Evolutionary conservation across 2,797 vertebrate genomes (phyloP), one percentile per base, ranked within the genome.

Genomic region (Staurois parvus): DNA sequence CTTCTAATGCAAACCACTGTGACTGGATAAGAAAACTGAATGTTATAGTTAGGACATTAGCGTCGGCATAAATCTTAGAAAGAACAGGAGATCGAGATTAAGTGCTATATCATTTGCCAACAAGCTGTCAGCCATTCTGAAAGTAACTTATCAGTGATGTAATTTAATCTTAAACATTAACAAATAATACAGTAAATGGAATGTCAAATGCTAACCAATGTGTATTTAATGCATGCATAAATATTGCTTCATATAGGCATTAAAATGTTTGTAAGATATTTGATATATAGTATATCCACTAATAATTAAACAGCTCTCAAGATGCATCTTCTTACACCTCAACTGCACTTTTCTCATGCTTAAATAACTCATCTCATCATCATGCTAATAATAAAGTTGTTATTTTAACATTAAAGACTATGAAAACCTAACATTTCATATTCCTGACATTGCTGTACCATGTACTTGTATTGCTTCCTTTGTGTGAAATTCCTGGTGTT

Each of bases 31-130:
- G 34, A 64, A 86, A 72, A 77, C 15, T 1, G 21, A 81, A 77
- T 77, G 67, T 62, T 81, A 86, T 28, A 82, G 73, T 81, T 76
- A 81, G 64, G 64, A 69, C 48, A 81, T 86, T 81, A 86, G 52
- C 52, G 79, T 82, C 79, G 34, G n/a, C 34, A 72, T 86, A 82
- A 72, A 77, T 77, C 79, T 72, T 12, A 19, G 37, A 6, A 67
- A 21, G 24, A 72, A 86, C n/a, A 15, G 37, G 66, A 77, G 37
- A 82, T n/a, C 28, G 52, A 77, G 17, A 76, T 64, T 82, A 82
- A 82, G 70, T 32, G 68, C 67, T 40, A 77, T 52, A 81, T 72
- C 64, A 66, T 42, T 76, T 64, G 85, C 74, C 79, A 86, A 82
- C 17, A 48, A 77, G 70, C 76, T 81, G 79, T 76, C 79, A 84